Conservation (phyloP, 2,113 vertebrate genomes). For the Coregonus clupeaformis region DNA sequence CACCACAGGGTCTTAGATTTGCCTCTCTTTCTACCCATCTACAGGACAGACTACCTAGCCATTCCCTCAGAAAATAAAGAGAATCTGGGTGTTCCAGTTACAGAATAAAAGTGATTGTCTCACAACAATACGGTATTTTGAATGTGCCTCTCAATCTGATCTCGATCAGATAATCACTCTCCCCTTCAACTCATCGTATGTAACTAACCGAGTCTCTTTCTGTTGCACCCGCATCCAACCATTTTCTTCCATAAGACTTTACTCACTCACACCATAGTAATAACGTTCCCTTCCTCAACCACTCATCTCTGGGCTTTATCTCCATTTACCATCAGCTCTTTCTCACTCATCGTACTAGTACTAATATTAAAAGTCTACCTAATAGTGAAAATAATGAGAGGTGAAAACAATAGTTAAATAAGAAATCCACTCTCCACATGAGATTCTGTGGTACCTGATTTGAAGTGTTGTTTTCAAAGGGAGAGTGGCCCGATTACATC, state of each 20-base stretch:
- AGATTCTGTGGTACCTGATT: no score
- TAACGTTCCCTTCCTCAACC: neutral
- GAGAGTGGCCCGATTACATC: no score
- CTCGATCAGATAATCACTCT: slow-evolving; percentile 30
- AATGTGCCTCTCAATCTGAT: slow-evolving; percentile 41
- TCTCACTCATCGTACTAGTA: neutral
- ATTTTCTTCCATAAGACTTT: neutral
- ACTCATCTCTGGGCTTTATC: neutral
- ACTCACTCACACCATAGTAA: neutral
- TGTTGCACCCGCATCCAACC: neutral
- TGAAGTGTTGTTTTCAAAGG: neutral
- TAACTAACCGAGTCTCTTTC: slow-evolving; percentile 14
- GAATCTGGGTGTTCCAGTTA: slow-evolving; percentile 81
- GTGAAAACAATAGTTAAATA: no score
- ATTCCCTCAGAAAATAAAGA: slow-evolving; percentile 96
- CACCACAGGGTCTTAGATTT: slow-evolving; percentile 46
- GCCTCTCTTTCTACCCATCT: slow-evolving; percentile 43
- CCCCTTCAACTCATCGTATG: slow-evolving; percentile 49
- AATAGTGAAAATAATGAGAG: neutral
- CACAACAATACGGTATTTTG: slow-evolving; percentile 71
- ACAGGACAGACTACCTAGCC: slow-evolving; percentile 94
- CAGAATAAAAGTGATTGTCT: slow-evolving; percentile 78
- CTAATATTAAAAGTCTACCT: no score
- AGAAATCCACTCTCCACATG: no score
- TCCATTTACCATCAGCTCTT: neutral